A percentile compares a stretch with the other conserved stretches of the same genome.
Conservation (phyloP, 2,888 invertebrate genomes). For the Agrenia bidenticulata region DNA sequence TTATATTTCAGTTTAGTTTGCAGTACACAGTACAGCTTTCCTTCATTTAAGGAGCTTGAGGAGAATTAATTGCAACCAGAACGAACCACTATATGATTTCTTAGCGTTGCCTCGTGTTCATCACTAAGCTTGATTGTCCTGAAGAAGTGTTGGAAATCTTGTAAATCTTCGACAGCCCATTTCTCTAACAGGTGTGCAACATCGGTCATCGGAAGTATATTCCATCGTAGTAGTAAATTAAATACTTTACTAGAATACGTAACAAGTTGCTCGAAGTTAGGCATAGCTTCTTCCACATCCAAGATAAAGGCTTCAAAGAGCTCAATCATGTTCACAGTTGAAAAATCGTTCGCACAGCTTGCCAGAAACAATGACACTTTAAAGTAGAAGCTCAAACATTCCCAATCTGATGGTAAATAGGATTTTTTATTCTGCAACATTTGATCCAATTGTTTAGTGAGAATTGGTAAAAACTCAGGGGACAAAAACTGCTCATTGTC, state of each 20-base stretch:
- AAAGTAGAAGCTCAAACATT: constrained; percentile 17
- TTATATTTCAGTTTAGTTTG: neutral
- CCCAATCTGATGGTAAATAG: constrained; percentile 10
- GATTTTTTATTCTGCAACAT: constrained; percentile 11
- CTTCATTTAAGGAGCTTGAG: too few species aligned
- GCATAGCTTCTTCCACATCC: neutral
- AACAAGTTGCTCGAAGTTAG: constrained; percentile 16
- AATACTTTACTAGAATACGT: constrained; percentile 15
- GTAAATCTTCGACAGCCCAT: constrained; percentile 12
- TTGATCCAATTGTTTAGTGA: neutral
- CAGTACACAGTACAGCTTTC: too few species aligned
- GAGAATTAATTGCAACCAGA: neutral
- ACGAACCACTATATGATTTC: neutral
- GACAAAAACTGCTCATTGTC: constrained; percentile 7
- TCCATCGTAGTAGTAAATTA: constrained; percentile 13
- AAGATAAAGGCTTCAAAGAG: neutral
- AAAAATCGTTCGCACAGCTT: neutral
- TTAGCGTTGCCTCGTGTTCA: neutral
- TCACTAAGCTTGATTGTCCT: neutral
- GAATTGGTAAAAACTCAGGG: constrained; percentile 1
- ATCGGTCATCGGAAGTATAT: neutral
- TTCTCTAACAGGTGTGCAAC: constrained; percentile 12
- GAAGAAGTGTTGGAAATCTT: neutral
- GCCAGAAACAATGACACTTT: constrained; percentile 7
- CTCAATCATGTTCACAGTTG: neutral